These are phyloP conservation scores for Ameiurus melas DNA, from an alignment of 2,113 vertebrate genomes.

Conservation along the genomic window DNA sequence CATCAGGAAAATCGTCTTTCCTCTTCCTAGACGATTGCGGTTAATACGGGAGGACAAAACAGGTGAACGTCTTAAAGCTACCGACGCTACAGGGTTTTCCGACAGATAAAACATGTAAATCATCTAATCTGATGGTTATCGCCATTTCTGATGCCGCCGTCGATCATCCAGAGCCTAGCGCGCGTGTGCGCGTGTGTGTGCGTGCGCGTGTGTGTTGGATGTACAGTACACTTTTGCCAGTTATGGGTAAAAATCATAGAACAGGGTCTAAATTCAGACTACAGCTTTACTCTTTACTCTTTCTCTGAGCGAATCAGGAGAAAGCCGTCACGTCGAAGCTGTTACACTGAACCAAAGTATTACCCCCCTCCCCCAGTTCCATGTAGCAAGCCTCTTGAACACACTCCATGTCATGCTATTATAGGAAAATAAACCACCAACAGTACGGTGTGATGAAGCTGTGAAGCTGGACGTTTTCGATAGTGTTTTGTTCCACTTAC, in stretches of 20 bases:
- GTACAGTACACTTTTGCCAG: not conserved
- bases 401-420: not conserved
- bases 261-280: not conserved
- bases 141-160: not conserved
- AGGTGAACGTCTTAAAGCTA: not conserved
- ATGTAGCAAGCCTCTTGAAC: not conserved
- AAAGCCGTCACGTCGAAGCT: not conserved
- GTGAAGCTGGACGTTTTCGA: too few relatives aligned
- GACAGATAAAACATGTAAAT: not conserved
- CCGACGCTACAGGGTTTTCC: not conserved
- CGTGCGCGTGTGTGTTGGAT: not conserved
- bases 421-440: not conserved
- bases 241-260: not conserved
- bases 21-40: not conserved
- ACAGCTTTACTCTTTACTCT: not conserved
- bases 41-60: not conserved
- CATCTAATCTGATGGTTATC: too few relatives aligned
- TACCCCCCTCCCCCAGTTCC: too few relatives aligned
- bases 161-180: not conserved
- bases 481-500: not conserved
- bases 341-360: not conserved
- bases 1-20: not conserved
- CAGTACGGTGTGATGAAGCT: not conserved
- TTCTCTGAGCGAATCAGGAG: too few relatives aligned
- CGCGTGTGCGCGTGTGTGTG: too few relatives aligned